Evolutionary conservation across 2,113 vertebrate genomes (phyloP), one percentile per base, ranked within the genome.

Genomic region (Salvelinus sp.): DNA sequence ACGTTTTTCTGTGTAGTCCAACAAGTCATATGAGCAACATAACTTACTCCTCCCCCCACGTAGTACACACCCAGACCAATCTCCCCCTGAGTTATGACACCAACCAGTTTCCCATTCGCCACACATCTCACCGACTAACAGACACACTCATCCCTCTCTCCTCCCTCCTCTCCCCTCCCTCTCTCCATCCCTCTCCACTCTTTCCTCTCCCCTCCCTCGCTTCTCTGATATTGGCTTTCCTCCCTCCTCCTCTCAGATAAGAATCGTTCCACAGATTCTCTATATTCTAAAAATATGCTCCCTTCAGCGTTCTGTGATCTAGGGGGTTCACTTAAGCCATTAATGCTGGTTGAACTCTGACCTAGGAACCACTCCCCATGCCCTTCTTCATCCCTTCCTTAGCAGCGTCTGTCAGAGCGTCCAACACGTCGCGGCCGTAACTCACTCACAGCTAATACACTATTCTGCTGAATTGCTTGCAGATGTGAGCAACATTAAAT

Each of bases 281-380:
- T 83, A 88, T 92, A 13, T 90, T 88, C 87, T 77, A 89, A 88
- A 90, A 91, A 91, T 75, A 82, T 90, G 91, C 91, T 85, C 48
- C 81, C 85, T 81, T 83, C 86, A 90, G 92, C 90, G 76, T 82
- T 89, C 89, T 62, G 75, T 16, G 47, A 88, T 86, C 86, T 68
- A 22, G n/a, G 82, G 78, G 73, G 88, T 90, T 89, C 89, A 87
- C 86, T 86, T 86, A 83, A 88, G 86, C 68, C 70, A 58, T 62
- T 69, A 79, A 69, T 72, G 76, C 79, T 73, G 74, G 3, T 28
- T 88, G 87, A 81, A 89, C 81, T 86, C 83, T 91, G 88, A 92
- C 60, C 62, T 23, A 0, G 67, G 14, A 70, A 87, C 76, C 70
- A 86, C 75, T 90, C 69, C 70, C 82, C 85, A 18, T 79, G 75